Evolutionary conservation across 2,113 vertebrate species (phyloP).

Genomic region (Camarhynchus parvulus): DNA sequence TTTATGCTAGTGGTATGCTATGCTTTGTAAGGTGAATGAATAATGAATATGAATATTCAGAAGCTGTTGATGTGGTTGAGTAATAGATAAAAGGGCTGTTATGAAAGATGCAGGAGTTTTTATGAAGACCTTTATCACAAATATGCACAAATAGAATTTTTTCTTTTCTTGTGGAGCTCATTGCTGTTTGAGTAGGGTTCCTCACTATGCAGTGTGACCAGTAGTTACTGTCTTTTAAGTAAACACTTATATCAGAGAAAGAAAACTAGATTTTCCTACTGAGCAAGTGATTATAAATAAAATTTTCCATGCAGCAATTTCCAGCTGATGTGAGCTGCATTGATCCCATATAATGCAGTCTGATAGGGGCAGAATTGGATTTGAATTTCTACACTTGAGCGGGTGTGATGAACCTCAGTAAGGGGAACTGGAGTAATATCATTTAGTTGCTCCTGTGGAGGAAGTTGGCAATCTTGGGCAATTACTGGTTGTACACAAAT

Average conservation of each 20-base stretch:
- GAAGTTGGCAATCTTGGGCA: neutral
- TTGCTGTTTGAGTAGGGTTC: neutral
- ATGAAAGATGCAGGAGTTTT: neutral
- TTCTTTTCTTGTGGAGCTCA: neutral
- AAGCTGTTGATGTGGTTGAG: neutral
- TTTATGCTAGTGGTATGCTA: neutral
- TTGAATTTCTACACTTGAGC: neutral
- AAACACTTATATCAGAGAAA: neutral
- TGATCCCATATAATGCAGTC: neutral
- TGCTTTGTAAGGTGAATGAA: neutral
- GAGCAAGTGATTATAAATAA: neutral
- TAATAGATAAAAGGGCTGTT: neutral
- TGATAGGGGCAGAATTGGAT: neutral
- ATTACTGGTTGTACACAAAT: neutral
- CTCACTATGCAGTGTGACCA: neutral
- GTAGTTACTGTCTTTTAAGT: neutral
- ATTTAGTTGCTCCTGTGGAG: neutral
- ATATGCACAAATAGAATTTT: neutral
- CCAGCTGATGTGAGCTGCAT: neutral
- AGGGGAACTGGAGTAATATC: neutral
- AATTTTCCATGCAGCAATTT: neutral
- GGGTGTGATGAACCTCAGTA: neutral
- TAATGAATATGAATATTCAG: neutral
- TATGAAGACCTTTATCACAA: neutral
- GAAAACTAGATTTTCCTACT: neutral